A percentile compares a stretch with the other conserved stretches of the same genome.
phyloP scores from a whole-genome alignment of 2,113 vertebrate species.

The Rhineura floridana region DNA sequence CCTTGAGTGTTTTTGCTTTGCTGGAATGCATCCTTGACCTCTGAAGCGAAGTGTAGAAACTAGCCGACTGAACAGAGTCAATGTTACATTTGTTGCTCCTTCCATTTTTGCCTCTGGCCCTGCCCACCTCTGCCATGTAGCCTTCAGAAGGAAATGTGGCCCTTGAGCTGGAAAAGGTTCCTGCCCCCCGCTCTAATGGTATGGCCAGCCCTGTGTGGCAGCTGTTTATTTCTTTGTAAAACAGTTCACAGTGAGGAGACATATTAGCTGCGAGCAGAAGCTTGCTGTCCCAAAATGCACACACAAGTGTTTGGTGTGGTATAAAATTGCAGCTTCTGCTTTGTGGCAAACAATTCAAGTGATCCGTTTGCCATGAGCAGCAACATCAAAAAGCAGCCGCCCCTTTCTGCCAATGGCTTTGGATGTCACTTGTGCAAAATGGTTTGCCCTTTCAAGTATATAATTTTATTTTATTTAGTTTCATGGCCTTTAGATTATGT shows the following conservation, averaged over 20 bases:
- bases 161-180: no score
- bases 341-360: background rate
- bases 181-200: no score
- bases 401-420: background rate
- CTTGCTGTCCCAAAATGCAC: background rate
- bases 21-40: no score
- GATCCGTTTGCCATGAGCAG: background rate
- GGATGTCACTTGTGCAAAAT: background rate
- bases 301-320: background rate
- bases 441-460: background rate
- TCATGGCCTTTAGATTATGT: background rate
- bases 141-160: no score
- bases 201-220: background rate
- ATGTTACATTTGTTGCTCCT: no score
- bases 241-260: background rate
- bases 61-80: no score
- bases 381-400: background rate
- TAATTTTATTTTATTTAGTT: background rate
- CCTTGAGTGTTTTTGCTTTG: no score
- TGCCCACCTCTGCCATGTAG: no score
- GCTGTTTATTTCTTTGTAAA: background rate
- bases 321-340: background rate
- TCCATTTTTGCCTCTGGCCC: no score
- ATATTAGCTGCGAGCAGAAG: background rate
- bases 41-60: no score